Evolutionary conservation across 92 coral and sea anemone genomes (phyloP).

Genomic region (Actinernus sp.): DNA sequence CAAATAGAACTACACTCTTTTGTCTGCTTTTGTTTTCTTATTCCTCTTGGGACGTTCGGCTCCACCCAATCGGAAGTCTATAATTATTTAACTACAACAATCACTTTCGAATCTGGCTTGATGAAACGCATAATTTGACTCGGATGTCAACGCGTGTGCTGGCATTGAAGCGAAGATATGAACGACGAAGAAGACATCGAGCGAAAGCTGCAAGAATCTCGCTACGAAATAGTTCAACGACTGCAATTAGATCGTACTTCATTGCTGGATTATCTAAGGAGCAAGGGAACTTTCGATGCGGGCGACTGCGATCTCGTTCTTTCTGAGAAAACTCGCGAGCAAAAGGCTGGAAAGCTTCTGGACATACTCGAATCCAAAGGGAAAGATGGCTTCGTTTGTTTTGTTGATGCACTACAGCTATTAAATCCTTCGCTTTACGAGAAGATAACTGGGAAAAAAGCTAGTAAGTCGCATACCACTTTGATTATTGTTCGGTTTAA

Average conservation of each 20-base stretch:
- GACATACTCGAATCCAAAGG: constrained; percentile 73
- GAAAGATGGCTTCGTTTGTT: constrained; percentile 39
- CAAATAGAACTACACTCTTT: too few relatives aligned
- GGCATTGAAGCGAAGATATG: too few relatives aligned
- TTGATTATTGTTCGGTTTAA: neutral
- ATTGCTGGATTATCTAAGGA: constrained; percentile 73
- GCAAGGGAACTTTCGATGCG: constrained; percentile 64
- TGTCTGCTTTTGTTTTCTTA: too few relatives aligned
- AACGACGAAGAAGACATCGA: constrained; percentile 40
- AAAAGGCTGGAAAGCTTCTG: constrained; percentile 67
- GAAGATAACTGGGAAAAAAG: constrained; percentile 73
- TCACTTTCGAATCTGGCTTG: constrained; percentile 12
- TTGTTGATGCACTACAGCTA: constrained; percentile 73
- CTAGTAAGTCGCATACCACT: constrained; percentile 58
- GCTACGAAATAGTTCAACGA: constrained; percentile 71
- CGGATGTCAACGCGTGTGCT: too few relatives aligned
- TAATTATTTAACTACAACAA: too few relatives aligned
- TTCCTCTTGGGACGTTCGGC: too few relatives aligned
- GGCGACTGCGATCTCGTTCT: constrained; percentile 70
- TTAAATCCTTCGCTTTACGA: constrained; percentile 69
- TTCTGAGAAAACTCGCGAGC: constrained; percentile 68
- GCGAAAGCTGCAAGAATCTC: constrained; percentile 45
- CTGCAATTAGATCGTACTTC: constrained; percentile 68
- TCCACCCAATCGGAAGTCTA: too few relatives aligned
- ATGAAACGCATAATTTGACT: too few relatives aligned